Conservation (phyloP, 2,888 invertebrate genomes). For the Sarcophaga carnaria region DNA sequence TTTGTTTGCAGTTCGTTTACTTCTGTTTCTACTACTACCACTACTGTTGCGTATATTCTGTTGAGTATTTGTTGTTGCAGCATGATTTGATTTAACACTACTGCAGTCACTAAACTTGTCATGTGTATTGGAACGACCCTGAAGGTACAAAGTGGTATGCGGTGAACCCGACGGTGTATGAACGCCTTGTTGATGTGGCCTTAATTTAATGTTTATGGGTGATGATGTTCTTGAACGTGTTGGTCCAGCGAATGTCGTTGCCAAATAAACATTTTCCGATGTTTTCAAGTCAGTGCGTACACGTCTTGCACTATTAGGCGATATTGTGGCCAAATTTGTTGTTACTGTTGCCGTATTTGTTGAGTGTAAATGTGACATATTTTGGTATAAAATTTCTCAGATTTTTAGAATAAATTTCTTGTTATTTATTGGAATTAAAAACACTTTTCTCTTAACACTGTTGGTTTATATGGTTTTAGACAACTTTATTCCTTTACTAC, state of each 20-base stretch:
- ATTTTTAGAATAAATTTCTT: background rate
- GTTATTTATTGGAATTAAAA: too few species aligned
- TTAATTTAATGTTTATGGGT: slow-evolving; percentile 74
- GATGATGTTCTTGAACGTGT: slow-evolving; percentile 72
- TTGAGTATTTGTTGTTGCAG: slow-evolving; percentile 45
- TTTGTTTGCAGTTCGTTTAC: slow-evolving; percentile 34
- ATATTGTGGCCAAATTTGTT: slow-evolving; percentile 58
- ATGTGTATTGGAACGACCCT: slow-evolving; percentile 65
- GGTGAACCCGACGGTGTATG: background rate
- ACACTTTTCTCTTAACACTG: background rate
- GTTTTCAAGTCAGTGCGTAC: slow-evolving; percentile 81
- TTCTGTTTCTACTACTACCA: slow-evolving; percentile 5
- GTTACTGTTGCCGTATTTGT: slow-evolving; percentile 27
- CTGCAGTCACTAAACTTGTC: slow-evolving; percentile 70
- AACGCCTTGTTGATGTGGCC: slow-evolving; percentile 40
- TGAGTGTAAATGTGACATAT: slow-evolving; percentile 31
- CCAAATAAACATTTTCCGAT: slow-evolving; percentile 80
- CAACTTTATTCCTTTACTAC: slow-evolving; percentile 34
- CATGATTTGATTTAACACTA: slow-evolving; percentile 65
- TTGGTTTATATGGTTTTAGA: background rate
- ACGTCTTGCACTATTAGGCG: slow-evolving; percentile 79
- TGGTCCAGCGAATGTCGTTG: slow-evolving; percentile 71
- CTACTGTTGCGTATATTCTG: background rate
- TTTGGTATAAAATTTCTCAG: background rate
- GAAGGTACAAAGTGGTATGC: slow-evolving; percentile 25